Evolutionary conservation across 2,797 vertebrate genomes (phyloP).

Genomic region (Eutrigla gurnardus): DNA sequence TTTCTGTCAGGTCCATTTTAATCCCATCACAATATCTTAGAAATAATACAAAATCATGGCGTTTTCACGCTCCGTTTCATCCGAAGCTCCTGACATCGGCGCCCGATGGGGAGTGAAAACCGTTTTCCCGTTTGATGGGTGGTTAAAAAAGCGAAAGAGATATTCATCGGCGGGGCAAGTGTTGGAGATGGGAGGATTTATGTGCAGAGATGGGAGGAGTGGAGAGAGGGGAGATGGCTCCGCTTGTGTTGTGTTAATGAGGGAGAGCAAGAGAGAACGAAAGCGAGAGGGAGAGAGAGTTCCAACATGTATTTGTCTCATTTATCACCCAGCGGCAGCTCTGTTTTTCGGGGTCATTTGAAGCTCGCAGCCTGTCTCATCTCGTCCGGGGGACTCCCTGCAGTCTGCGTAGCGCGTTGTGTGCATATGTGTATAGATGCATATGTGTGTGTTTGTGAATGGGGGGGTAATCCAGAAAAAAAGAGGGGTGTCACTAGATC

Average conservation of each 20-base stretch:
- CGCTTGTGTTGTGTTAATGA: slow-evolving; percentile 72
- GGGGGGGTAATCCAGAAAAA: slow-evolving; percentile 1
- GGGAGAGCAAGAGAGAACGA: slow-evolving; percentile 49
- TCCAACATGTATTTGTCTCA: slow-evolving; percentile 72
- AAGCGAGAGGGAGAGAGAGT: slow-evolving; percentile 48
- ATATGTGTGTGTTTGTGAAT: slow-evolving; percentile 12
- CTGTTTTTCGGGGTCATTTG: slow-evolving; percentile 74
- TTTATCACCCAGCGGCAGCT: slow-evolving; percentile 77
- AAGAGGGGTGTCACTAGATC: slow-evolving; percentile 28
- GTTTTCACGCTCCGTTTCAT: slow-evolving; percentile 16
- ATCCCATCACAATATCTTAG: not conserved
- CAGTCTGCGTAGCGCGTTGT: slow-evolving; percentile 26
- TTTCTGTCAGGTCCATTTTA: slow-evolving; percentile 10
- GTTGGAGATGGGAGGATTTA: slow-evolving; percentile 44
- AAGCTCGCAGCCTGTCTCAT: slow-evolving; percentile 73
- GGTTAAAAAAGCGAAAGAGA: slow-evolving; percentile 15
- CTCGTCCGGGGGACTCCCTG: slow-evolving; percentile 60
- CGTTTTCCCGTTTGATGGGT: slow-evolving; percentile 22
- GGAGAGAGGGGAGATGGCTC: slow-evolving; percentile 58
- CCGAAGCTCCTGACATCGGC: slow-evolving; percentile 7
- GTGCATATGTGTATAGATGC: slow-evolving; percentile 25
- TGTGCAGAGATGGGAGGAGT: slow-evolving; percentile 36
- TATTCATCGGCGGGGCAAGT: slow-evolving; percentile 41
- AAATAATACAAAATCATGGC: slow-evolving; percentile 4
- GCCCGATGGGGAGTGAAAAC: slow-evolving; percentile 24